Conservation (phyloP, 2,888 invertebrate genomes). For the Tetheella fluctuosa region DNA sequence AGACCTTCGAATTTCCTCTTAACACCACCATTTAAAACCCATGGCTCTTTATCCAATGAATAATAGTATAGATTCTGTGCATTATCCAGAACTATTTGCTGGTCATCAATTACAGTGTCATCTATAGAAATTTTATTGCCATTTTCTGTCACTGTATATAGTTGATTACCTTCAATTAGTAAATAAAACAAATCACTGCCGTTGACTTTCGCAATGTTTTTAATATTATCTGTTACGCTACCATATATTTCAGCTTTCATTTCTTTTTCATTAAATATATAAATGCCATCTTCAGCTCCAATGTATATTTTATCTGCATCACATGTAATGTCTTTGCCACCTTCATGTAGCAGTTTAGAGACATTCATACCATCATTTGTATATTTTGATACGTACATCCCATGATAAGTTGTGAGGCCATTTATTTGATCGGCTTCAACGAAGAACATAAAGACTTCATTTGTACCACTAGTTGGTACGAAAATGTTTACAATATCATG, state of each 20-base stretch:
- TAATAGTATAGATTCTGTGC: not conserved
- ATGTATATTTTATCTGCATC: not conserved
- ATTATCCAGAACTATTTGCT: not conserved
- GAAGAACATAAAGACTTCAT: not conserved
- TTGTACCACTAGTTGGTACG: not conserved
- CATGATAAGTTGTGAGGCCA: not conserved
- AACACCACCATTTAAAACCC: not conserved
- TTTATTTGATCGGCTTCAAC: not conserved
- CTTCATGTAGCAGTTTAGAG: not conserved
- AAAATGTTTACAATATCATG: not conserved
- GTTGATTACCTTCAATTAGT: not conserved
- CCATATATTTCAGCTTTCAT: not conserved
- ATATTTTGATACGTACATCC: not conserved
- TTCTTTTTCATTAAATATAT: not conserved
- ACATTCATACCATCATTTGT: not conserved
- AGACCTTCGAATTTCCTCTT: not conserved
- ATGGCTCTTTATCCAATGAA: not conserved
- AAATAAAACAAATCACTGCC: constrained; percentile 2
- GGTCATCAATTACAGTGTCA: not conserved
- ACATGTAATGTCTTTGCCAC: not conserved
- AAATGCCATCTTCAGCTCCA: not conserved
- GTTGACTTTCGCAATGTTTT: not conserved
- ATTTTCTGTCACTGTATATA: not conserved
- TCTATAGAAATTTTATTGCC: not conserved
- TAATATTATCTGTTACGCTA: not conserved